These are phyloP conservation scores for Caracal caracal DNA, from an alignment of 2,113 vertebrate species.

Conservation along the genomic window DNA sequence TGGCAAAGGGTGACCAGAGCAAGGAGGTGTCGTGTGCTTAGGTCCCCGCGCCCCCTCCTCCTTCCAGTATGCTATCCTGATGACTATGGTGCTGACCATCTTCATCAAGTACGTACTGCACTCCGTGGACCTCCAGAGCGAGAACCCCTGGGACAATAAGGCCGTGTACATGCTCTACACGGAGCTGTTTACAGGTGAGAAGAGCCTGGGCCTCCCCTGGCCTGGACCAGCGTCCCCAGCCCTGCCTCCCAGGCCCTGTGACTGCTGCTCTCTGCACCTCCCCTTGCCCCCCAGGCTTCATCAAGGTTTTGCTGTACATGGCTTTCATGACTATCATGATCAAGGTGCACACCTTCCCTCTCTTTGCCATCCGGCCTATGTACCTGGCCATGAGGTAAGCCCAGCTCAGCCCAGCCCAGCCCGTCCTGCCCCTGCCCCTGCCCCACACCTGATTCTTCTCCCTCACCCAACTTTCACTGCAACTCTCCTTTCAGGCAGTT, in stretches of 20 bases:
- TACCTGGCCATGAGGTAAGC: slow-evolving; percentile 98
- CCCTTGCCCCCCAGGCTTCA: slow-evolving; percentile 88
- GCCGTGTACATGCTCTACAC: slow-evolving; percentile 99
- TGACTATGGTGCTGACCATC: slow-evolving; percentile 97
- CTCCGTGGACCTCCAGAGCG: slow-evolving; percentile 95
- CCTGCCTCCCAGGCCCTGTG: not conserved
- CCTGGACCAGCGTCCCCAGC: rapidly evolving
- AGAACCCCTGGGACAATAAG: slow-evolving; percentile 99
- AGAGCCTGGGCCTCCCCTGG: not conserved
- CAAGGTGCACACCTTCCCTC: slow-evolving; percentile 98
- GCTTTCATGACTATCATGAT: slow-evolving; percentile 99
- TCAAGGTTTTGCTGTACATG: slow-evolving; percentile 97
- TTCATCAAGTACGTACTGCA: slow-evolving; percentile 98
- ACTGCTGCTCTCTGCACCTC: not conserved
- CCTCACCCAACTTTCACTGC: not conserved
- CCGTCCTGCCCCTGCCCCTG: too few species aligned
- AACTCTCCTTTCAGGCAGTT: slow-evolving; percentile 90
- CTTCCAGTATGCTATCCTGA: slow-evolving; percentile 94
- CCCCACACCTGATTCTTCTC: not conserved
- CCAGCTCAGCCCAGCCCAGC: not conserved
- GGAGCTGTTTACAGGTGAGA: slow-evolving; percentile 95
- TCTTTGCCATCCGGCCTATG: slow-evolving; percentile 99
- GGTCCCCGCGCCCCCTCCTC: rapidly evolving
- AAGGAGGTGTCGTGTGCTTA: not conserved
- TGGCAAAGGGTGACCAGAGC: not conserved